Evolutionary conservation across 92 coral and sea anemone species (phyloP).

Genomic region (Virgularia gustaviana): DNA sequence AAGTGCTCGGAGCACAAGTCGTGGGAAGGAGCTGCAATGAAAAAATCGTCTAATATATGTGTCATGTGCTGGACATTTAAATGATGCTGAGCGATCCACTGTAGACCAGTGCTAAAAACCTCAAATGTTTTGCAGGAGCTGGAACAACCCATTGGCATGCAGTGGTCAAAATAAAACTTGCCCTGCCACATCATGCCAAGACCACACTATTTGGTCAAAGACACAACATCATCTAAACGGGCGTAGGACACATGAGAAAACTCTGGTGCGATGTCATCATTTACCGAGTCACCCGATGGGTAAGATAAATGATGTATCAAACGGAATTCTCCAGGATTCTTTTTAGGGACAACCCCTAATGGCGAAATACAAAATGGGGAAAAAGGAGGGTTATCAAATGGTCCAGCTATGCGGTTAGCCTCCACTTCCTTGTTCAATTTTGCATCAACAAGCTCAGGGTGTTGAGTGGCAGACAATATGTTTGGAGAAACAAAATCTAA

Average conservation of each 20-base stretch:
- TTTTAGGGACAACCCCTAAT: constrained; percentile 59
- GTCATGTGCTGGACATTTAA: constrained; percentile 20
- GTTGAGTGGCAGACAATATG: constrained; percentile 26
- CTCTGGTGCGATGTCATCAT: constrained; percentile 47
- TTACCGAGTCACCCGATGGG: constrained; percentile 43
- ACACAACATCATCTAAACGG: constrained; percentile 32
- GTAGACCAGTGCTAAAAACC: constrained; percentile 42
- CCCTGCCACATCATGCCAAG: background rate
- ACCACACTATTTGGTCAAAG: constrained; percentile 16
- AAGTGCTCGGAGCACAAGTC: background rate
- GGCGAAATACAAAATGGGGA: constrained; percentile 54
- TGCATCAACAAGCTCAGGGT: constrained; percentile 26
- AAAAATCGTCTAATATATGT: constrained; percentile 47
- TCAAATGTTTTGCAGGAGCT: constrained; percentile 32
- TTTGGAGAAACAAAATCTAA: constrained; percentile 15
- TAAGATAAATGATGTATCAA: too few species aligned
- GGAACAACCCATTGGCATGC: too few species aligned
- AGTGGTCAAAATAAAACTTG: constrained; percentile 52
- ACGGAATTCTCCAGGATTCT: constrained; percentile 54
- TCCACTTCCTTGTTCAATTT: constrained; percentile 31
- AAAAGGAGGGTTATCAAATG: constrained; percentile 46
- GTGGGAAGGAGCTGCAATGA: constrained; percentile 16
- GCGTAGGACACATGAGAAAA: constrained; percentile 40
- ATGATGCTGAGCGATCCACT: constrained; percentile 31
- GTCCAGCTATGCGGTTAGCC: constrained; percentile 46